phyloP scores from a whole-genome alignment of 2,888 invertebrate genomes.

The Neuroscelio doddi region DNA sequence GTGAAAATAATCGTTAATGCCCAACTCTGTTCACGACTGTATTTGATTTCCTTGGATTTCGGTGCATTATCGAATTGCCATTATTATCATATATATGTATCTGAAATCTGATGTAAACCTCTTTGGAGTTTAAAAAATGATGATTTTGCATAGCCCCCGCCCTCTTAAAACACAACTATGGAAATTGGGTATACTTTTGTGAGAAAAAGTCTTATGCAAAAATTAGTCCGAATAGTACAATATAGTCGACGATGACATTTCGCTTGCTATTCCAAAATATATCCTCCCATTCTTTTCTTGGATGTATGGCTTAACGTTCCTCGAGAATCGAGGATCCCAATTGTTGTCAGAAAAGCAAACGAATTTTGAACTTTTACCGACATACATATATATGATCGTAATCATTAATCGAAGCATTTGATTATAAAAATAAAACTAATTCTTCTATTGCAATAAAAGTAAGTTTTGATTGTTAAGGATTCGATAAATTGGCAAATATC shows the following conservation, averaged over 20 bases:
- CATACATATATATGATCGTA: constrained; percentile 47
- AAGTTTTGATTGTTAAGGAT: too few relatives aligned
- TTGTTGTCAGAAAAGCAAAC: not conserved
- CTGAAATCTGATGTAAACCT: constrained; percentile 70
- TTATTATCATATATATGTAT: constrained; percentile 49
- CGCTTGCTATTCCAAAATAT: constrained; percentile 15
- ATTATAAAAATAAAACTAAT: too few relatives aligned
- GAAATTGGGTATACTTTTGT: constrained; percentile 35
- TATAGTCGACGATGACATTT: constrained; percentile 31
- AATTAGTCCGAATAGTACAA: too few relatives aligned
- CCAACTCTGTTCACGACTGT: too few relatives aligned
- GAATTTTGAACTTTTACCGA: not conserved
- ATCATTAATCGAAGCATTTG: constrained; percentile 11
- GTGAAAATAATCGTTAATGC: too few relatives aligned
- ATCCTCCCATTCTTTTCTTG: constrained; percentile 14
- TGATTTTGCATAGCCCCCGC: not conserved
- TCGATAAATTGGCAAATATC: too few relatives aligned
- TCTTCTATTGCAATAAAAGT: too few relatives aligned
- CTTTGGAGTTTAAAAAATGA: constrained; percentile 35
- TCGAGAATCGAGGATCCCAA: too few relatives aligned
- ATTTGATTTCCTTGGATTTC: too few relatives aligned
- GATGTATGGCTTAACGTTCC: constrained; percentile 21
- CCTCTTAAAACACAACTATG: constrained; percentile 25
- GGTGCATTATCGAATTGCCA: not conserved
- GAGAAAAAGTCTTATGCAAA: constrained; percentile 22